Base-by-base conservation (phyloP, 2,797 vertebrate species). In the Cossypha polioptera region DNA sequence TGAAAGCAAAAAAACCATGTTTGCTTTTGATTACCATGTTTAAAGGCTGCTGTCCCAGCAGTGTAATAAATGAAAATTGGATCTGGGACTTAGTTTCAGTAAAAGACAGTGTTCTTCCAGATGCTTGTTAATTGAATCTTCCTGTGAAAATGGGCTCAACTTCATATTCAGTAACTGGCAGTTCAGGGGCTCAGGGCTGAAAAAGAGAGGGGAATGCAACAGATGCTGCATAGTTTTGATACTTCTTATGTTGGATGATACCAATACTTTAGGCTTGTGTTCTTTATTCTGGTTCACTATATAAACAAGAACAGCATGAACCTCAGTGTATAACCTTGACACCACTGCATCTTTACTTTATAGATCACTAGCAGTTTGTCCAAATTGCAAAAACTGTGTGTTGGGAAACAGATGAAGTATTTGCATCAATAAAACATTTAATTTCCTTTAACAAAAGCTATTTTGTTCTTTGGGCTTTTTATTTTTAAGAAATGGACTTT, bases 51-150 rank as follows among this genome's bases (percentile, higher is more conserved):
- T 90, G 75, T 91, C 63, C 57, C 35, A 77, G 35, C 28, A 75
- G 42, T 19, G 31, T 90, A 71, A 85, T 90, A 92, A 92, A 96
- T 80, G 48, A 74, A 61, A 88, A 68, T 7, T 83, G 68, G 61
- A 77, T 45, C 57, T 78, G 65, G 50, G 68, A 82, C 35, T 72
- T 75, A 16, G 16, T 66, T 85, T 79, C 45, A 57, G 47, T 80
- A 63, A 79, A 71, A 88, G 31, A 57, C 19, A 26, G 9, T 67
- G 22, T 89, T 87, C 42, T 73, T 82, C 63, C 89, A 93, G 86
- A 63, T 95, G 86, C 42, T 82, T 89, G 91, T 79, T 14, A 91
- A 83, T 90, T 83, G 79, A 96, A 88, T 63, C 92, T 65, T 90
- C 83, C 93, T 81, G 79, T 95, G 92, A 85, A 92, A 82, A 73